Conservation (phyloP, 2,113 vertebrate species). For the Edolisoma coerulescens region DNA sequence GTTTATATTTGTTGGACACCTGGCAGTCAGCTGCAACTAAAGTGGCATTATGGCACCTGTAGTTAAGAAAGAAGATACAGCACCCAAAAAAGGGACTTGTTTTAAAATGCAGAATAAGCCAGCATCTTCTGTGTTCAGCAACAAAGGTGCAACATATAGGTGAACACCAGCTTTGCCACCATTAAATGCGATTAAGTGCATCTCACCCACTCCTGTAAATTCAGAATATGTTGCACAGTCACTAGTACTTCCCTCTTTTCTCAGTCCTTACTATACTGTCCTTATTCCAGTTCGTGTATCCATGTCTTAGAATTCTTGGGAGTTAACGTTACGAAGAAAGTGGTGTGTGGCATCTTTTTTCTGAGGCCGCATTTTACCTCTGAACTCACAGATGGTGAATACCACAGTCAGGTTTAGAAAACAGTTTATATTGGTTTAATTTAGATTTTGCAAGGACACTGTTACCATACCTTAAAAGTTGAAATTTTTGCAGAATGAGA, state of each 20-base stretch:
- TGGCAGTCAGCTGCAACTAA: not conserved
- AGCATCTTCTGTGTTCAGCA: not conserved
- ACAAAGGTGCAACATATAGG: not conserved
- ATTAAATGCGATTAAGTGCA: accelerated
- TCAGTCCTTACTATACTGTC: not conserved
- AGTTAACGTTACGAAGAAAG: not conserved
- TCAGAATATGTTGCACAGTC: not conserved
- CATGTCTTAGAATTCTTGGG: not conserved
- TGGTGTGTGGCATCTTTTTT: not conserved
- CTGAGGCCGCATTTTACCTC: not conserved
- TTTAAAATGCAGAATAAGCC: not conserved
- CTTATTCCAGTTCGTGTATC: not conserved
- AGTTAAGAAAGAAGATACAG: not conserved
- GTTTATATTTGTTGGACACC: not conserved
- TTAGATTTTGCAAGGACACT: not conserved
- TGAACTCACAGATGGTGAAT: not conserved
- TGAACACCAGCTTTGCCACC: not conserved
- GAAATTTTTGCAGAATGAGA: not conserved
- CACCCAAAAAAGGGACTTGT: not conserved
- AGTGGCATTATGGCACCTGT: not conserved
- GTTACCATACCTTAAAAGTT: accelerated
- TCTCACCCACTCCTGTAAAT: not conserved
- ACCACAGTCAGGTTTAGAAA: not conserved
- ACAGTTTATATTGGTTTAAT: not conserved
- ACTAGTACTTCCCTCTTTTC: not conserved